Base-by-base conservation (phyloP, 2,113 vertebrate genomes). In the Physeter macrocephalus region DNA sequence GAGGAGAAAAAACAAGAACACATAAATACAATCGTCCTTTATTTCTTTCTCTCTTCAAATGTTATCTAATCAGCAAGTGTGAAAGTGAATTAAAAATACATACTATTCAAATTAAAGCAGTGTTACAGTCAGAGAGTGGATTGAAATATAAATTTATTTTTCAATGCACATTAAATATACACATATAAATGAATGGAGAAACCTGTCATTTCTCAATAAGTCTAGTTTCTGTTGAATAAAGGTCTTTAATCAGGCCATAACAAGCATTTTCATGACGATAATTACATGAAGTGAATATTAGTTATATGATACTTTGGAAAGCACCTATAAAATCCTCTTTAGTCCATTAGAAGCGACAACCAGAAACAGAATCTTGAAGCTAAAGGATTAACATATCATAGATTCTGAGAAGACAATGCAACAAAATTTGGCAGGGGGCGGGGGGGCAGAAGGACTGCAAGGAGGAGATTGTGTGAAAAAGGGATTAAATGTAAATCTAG, bases 1-100 rank as follows among this genome's bases (percentile, higher is more conserved):
- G 64, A 95, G 88, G n/a, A 62, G 46, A 25, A 66, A 88, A 96
- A 82, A 85, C 97, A 84, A 91, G n/a, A 95, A 88, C 62, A 41
- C 0, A 95, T 66, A 12, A 91, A 81, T 49, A 18, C 66, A 71
- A 97, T 61, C 34, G 34, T 14, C 25, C 18, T 94, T 91, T 57
- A 83, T 85, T 59, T 77, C 39, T 95, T 92, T 43, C 57, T 36
- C 36, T 96, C 82, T 52, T 49, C 27, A 90, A 85, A 84, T 66
- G 18, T 49, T 95, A 92, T 90, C 71, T 52, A 93, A 88, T 13
- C 8, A 21, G 43, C 17, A 61, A 1, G 2, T 46, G 8, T 0
- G 34, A 13, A 72, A 94, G 39, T 77, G 39, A 92, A 69, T 67
- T 90, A 83, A 96, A 85, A 67, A 43, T 86, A 62, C 13, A 34